These are phyloP conservation scores for Trichopoda pennipes DNA, from an alignment of 2,888 invertebrate genomes.

Conservation along the genomic window DNA sequence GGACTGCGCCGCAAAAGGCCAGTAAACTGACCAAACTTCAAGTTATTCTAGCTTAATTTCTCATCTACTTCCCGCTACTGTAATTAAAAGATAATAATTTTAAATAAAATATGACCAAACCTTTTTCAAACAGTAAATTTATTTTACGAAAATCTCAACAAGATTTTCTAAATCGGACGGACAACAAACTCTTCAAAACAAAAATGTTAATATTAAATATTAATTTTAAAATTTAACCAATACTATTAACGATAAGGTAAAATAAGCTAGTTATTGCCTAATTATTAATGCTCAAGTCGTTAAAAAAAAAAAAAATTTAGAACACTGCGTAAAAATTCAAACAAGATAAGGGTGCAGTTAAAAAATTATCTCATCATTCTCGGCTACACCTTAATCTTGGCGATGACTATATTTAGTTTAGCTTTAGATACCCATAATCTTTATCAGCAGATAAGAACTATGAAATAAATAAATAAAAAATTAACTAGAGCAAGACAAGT, in stretches of 20 bases:
- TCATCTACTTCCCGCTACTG: too few species aligned
- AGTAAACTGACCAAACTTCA: too few species aligned
- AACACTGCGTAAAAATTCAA: background rate
- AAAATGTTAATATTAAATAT: too few species aligned
- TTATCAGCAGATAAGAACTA: conserved; percentile 64
- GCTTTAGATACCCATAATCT: conserved; percentile 64
- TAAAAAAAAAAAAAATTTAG: background rate
- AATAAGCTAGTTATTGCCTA: conserved; percentile 1
- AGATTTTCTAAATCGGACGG: too few species aligned
- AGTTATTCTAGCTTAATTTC: too few species aligned
- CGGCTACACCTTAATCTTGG: conserved; percentile 57
- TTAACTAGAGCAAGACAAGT: conserved; percentile 14
- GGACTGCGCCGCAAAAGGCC: too few species aligned
- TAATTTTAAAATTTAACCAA: too few species aligned
- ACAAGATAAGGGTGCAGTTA: conserved; percentile 60
- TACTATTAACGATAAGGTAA: background rate
- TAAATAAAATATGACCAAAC: too few species aligned
- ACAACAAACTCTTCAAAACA: too few species aligned
- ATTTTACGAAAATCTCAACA: too few species aligned
- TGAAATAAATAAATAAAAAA: conserved; percentile 34
- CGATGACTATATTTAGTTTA: conserved; percentile 55
- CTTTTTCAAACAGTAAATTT: too few species aligned
- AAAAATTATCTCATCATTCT: conserved; percentile 30
- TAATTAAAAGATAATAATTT: too few species aligned
- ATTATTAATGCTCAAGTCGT: conserved; percentile 1